Base-by-base conservation (phyloP, 2,113 vertebrate genomes). In the Tangachromis dhanisi region DNA sequence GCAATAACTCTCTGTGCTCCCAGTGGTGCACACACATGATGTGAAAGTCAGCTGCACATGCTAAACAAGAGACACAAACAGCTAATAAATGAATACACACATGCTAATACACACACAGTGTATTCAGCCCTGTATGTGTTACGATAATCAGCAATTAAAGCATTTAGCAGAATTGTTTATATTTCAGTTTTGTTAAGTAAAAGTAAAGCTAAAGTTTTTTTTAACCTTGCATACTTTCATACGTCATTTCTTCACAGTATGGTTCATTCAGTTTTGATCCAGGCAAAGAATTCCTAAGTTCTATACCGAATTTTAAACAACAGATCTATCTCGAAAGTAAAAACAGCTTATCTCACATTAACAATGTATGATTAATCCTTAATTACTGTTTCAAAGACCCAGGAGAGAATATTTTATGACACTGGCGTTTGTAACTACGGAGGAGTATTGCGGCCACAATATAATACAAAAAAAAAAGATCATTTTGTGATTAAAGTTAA, bases 81-180 rank as follows among this genome's bases (percentile, higher is more conserved):
- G 55, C 3, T 57, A 45, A 17, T 66, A 26, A 68, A 40, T 26
- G 80, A 29, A 78, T 12, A 47, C n/a, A 35, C 59, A 68, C 49
- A 76, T 6, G 5, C 11, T 66, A 45, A 85, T 38, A 61, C 12
- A 84, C 83, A 81, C 31, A 61, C n/a, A 66, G 71, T 35, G 68
- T 33, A 61, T 61, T 19, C 57, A 61, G 76, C 80, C 86, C 68
- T 73, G 47, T 86, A 79, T 88, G 81, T 47, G 29, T 78, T 49
- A 73, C 86, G 51, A 79, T 89, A 68, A 92, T 91, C 90, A 83
- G 78, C 88, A 93, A 92, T 92, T 92, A 92, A 26, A 89, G 31
- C 17, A 17, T 81, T 90, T 76, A 88, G 55, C 7, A 42, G 79
- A 51, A 89, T 68, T 35, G 16, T 16, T 86, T 81, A 88, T 88